Percentiles rank a stretch among this genome's conserved stretches.
These are phyloP conservation scores for Ctenopoma kingsleyae DNA, from an alignment of 2,797 vertebrate genomes.

Conservation along the genomic window DNA sequence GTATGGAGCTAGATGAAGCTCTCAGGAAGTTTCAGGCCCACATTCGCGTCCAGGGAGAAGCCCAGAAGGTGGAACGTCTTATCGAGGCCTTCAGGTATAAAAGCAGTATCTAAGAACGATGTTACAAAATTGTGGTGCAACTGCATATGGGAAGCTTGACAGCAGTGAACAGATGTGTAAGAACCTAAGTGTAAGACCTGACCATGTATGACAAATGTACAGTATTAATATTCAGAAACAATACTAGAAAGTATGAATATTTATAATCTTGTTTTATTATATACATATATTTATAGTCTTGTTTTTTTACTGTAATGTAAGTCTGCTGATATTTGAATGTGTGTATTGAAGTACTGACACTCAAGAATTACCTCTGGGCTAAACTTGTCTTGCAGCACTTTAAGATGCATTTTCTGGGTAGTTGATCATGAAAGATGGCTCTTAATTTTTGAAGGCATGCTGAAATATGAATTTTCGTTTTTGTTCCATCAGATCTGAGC, in stretches of 20 bases:
- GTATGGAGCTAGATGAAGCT: slow-evolving; percentile 98
- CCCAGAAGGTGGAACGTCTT: slow-evolving; percentile 97
- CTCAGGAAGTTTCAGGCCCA: slow-evolving; percentile 98
- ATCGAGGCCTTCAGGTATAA: slow-evolving; percentile 96
- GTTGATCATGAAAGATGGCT: slow-evolving; percentile 31
- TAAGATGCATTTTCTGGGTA: slow-evolving; percentile 17
- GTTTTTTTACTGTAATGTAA: slow-evolving; percentile 1
- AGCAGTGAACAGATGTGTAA: background rate
- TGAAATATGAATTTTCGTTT: slow-evolving; percentile 21
- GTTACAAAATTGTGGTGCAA: too few species aligned
- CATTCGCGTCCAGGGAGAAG: slow-evolving; percentile 97
- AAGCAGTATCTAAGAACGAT: background rate
- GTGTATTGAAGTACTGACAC: slow-evolving; percentile 14
- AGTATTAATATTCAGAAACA: too few species aligned
- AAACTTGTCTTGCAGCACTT: slow-evolving; percentile 7
- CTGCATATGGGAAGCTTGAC: background rate
- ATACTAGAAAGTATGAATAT: slow-evolving; percentile 18
- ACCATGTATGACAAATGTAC: background rate
- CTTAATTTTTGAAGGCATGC: background rate
- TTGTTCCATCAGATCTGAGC: background rate
- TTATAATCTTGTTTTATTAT: slow-evolving; percentile 8
- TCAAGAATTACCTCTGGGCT: slow-evolving; percentile 11
- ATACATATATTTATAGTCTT: slow-evolving; percentile 24
- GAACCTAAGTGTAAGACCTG: too few species aligned
- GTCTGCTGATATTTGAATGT: slow-evolving; percentile 17